Base-by-base conservation (phyloP, 1,140 invertebrate species). In the Pseudomyrmex pallidus region DNA sequence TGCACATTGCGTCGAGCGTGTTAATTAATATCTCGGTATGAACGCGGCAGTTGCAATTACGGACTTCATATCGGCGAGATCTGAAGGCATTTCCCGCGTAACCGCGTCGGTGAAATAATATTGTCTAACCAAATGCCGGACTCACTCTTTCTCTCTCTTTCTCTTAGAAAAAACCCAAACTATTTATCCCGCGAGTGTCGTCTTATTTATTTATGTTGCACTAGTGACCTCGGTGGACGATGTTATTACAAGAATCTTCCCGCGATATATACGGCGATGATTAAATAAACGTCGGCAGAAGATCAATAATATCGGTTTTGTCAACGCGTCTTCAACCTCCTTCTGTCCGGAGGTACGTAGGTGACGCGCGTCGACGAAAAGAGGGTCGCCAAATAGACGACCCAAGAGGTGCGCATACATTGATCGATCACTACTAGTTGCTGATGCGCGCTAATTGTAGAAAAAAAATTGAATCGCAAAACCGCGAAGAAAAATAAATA, bases 161-260 rank as follows among this genome's bases (percentile, higher is more conserved):
- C 35, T 35, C 35, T 35, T 7, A 35, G 35, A 35, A 17, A 74
- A 20, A 74, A 50, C 59, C 48, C 48, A 88, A 88, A 86, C 85
- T 86, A 84, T 89, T 84, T 88, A n/a, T 25, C 70, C 57, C 52
- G 44, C 22, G 50, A 46, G 35, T 59, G 50, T 74, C 57, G n/a
- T 35, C 76, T 90, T 85, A 62, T 90, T 89, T 90, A 87, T 87
- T 90, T 90, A 85, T 82, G 68, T 59, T 90, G 82, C 72, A 83
- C 86, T 83, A 74, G 62, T 77, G 86, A 87, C 48, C 59, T 84
- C 74, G 63, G 54, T 48, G 25, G 46, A 76, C 68, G 82, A 76
- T 90, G 89, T 90, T 90, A 90, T 90, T 90, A 88, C 85, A 90
- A 84, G 84, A 67, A 84, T 78, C 85, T 86, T 87, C 54, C 68